phyloP scores from a whole-genome alignment of 2,888 invertebrate genomes.

The Cryptophagus acutangulus region DNA sequence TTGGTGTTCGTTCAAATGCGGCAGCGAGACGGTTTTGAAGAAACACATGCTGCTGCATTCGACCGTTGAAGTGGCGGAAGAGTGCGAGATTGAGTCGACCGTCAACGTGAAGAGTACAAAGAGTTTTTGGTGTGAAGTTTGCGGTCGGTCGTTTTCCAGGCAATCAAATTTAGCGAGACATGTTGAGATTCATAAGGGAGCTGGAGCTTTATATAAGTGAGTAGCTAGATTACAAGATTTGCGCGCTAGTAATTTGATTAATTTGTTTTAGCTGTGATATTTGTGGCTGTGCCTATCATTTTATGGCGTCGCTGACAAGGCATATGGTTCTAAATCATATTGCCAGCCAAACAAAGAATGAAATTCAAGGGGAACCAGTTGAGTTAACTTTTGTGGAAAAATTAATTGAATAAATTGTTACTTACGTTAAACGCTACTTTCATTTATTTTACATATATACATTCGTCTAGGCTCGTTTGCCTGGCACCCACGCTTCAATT shows the following conservation, averaged over 20 bases:
- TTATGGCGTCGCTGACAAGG: background rate
- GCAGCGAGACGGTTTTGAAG: conserved; percentile 44
- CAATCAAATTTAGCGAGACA: conserved; percentile 41
- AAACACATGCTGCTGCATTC: conserved; percentile 49
- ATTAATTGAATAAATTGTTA: no score
- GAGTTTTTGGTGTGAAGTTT: conserved; percentile 32
- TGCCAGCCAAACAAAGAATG: no score
- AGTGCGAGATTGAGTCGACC: conserved; percentile 46
- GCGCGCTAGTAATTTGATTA: conserved; percentile 3
- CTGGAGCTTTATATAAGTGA: conserved; percentile 30
- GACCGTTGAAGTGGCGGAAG: conserved; percentile 37
- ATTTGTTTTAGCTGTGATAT: conserved; percentile 36
- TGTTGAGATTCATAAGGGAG: conserved; percentile 37
- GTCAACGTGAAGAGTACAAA: conserved; percentile 48
- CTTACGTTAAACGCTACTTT: no score
- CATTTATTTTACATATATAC: no score
- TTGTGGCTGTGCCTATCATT: conserved; percentile 26
- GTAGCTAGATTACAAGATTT: conserved; percentile 6
- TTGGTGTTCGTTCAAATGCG: conserved; percentile 34
- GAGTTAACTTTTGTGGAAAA: no score
- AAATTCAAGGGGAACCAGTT: no score
- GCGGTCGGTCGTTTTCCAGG: conserved; percentile 40
- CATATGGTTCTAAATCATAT: background rate
- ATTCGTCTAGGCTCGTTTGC: no score
- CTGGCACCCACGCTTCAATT: conserved; percentile 80